Base-by-base conservation (phyloP, 2,113 vertebrate species). In the Aplodontia rufa region DNA sequence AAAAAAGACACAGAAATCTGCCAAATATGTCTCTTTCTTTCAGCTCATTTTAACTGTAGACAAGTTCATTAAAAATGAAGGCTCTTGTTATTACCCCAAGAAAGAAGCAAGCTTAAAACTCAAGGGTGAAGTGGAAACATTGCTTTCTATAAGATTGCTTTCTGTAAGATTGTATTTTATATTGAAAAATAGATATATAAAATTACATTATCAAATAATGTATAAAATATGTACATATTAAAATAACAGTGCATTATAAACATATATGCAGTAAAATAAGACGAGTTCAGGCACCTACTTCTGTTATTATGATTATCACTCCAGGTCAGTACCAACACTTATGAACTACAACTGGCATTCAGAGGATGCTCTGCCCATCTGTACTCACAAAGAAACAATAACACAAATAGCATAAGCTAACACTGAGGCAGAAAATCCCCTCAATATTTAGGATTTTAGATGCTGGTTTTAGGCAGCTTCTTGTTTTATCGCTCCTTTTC, bases 51-150 rank as follows among this genome's bases (percentile, higher is more conserved):
- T 79, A 75, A 47, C 19, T 74, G 14, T 13, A 87, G 13, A 16
- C 32, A 68, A 35, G 1, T n/a, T n/a, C 17, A 28, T 89, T 14
- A 72, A 86, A 90, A 62, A 11, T 49, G 9, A 49, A 1, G 24
- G 20, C 66, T 68, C 12, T 51, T 66, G 26, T 1, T 86, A 20
- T 62, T 47, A 66, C 4, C 11, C 28, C 66, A 47, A 47, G 26
- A 82, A 37, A 66, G 26, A 40, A 37, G 17, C 17, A 75, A 89
- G 16, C 75, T 62, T 47, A 91, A 92, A 76, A 72, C 37, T 86
- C 35, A 66, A 71, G 6, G 2, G 40, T 78, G 28, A 75, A n/a
- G 3, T 6, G 32, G 20, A 40, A 3, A 53, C 20, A n/a, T 64
- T 58, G 79, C 49, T 82, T 62, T 79, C 42, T 16, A 76, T 76